Base-by-base conservation (phyloP, 2,797 vertebrate genomes). In the Ispidina lecontei region DNA sequence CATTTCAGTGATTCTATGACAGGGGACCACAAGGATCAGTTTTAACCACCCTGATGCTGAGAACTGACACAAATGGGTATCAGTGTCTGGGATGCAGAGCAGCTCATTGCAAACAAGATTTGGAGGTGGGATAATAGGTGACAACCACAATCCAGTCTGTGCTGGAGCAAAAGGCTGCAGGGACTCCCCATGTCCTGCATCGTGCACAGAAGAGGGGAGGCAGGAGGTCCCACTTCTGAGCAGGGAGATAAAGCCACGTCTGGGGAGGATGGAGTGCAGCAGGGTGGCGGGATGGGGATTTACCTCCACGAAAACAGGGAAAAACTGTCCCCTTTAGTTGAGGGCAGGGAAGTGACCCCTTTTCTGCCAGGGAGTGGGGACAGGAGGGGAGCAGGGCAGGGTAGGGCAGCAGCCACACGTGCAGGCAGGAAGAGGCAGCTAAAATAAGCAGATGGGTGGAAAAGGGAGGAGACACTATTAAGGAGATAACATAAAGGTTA, bases 401-500 rank as follows among this genome's bases (percentile, higher is more conserved):
- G 51, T 59, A 72, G 65, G 71, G 82, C 71, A 67, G 78, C 37
- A 41, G 60, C 77, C 86, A 11, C 74, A 41, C 17, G 22, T 29
- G 75, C 58, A 1, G 90, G 69, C 93, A 95, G 95, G 94, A 96
- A 95, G 84, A 85, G 33, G 62, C 91, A 91, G 90, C 94, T 95
- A 96, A 96, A 96, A 96, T 83, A 93, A 95, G 93, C 92, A 44
- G 84, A 80, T n/a, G 81, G 92, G 89, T 94, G 94, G 95, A 89
- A 93, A 95, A 95, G 91, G 94, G 93, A 95, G 95, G 94, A 85
- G 94, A 92, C 75, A 76, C 33, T 6, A 20, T 72, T 62, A 26
- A 49, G 63, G 75, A 95, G 95, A 95, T 95, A 96, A 96, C 75
- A 37, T 4, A 93, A 87, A 93, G 92, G 91, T 95, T 96, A 63